Conservation (phyloP, 2,797 vertebrate genomes). For the Acanthornis magna region DNA sequence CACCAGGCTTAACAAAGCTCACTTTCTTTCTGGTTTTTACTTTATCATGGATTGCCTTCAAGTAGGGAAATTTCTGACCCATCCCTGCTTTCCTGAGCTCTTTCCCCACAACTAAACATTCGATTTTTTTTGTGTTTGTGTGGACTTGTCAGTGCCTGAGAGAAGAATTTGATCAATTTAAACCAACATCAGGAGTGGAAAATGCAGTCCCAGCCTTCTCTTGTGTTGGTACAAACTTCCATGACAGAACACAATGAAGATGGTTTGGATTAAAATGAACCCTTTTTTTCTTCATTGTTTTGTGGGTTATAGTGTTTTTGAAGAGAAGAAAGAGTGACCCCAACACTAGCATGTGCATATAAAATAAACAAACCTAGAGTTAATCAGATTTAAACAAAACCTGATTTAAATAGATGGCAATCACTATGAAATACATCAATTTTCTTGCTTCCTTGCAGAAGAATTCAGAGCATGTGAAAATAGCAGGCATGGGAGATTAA, state of each 20-base stretch:
- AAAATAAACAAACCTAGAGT: neutral
- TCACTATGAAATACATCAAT: neutral
- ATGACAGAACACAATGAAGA: neutral
- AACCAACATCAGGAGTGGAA: neutral
- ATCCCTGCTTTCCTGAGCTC: neutral
- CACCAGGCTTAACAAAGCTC: neutral
- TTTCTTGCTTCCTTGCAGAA: conserved; percentile 14
- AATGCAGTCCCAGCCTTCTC: neutral
- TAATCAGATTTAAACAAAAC: neutral
- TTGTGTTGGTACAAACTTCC: neutral
- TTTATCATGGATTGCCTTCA: neutral
- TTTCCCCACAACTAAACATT: neutral
- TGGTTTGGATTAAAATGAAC: neutral
- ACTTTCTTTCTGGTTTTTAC: neutral
- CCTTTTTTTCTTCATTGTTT: neutral
- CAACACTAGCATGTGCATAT: neutral
- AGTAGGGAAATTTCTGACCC: neutral
- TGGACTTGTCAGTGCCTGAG: neutral
- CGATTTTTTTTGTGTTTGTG: neutral
- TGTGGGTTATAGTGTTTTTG: neutral
- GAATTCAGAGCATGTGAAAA: conserved; percentile 8
- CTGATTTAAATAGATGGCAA: conserved; percentile 25
- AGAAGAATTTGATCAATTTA: neutral
- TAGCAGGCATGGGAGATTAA: conserved; percentile 2
- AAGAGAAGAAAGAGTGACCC: neutral